Evolutionary conservation across 2,888 invertebrate species (phyloP).

Genomic region (Ennomos quercinarius): DNA sequence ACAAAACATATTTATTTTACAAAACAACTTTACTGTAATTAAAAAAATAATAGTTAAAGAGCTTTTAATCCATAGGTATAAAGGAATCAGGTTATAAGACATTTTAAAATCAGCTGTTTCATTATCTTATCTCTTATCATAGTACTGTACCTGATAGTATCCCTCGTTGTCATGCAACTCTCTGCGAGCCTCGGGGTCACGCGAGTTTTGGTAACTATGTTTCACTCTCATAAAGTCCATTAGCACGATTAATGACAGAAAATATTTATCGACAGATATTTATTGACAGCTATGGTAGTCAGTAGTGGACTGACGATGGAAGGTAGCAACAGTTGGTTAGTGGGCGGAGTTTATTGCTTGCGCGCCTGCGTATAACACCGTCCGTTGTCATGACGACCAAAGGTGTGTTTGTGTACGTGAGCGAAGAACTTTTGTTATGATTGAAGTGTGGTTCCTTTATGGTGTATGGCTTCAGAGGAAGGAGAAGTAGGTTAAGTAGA

Average conservation of each 20-base stretch:
- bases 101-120: neutral
- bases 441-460: constrained; percentile 49
- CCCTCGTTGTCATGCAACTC: constrained; percentile 28
- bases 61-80: too few relatives aligned
- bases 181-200: constrained; percentile 21
- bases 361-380: constrained; percentile 70
- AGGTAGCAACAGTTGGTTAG: constrained; percentile 79
- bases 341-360: constrained; percentile 67
- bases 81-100: neutral
- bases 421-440: constrained; percentile 35
- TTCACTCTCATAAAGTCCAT: constrained; percentile 35
- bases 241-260: constrained; percentile 16
- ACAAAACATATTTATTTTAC: too few relatives aligned
- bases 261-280: constrained; percentile 36
- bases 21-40: too few relatives aligned
- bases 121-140: constrained; percentile 17
- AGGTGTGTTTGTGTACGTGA: constrained; percentile 72
- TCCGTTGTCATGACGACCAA: constrained; percentile 80
- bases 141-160: constrained; percentile 33
- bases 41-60: too few relatives aligned
- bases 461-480: constrained; percentile 36
- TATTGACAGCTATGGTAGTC: constrained; percentile 58
- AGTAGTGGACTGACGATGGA: constrained; percentile 70
- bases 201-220: constrained; percentile 23
- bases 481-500: constrained; percentile 4